phyloP scores from a whole-genome alignment of 2,888 invertebrate species.

The Athalia rosae region DNA sequence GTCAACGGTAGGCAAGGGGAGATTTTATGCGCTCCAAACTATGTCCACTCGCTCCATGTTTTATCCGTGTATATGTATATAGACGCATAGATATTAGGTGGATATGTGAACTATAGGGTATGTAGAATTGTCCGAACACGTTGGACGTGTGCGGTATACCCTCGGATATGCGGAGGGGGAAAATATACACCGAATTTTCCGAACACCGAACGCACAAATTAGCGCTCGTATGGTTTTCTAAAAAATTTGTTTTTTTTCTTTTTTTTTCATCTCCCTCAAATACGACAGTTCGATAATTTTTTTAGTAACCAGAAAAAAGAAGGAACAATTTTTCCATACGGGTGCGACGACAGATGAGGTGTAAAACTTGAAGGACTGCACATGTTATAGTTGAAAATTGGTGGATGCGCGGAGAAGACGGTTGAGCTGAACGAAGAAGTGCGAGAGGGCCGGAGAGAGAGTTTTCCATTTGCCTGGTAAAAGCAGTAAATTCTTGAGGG shows the following conservation, averaged over 20 bases:
- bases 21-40: conserved; percentile 64
- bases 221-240: too few species aligned
- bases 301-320: neutral
- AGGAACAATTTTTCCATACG: too few species aligned
- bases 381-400: neutral
- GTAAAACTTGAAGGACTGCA: too few species aligned
- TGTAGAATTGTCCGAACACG: too few species aligned
- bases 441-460: neutral
- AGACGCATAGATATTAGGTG: neutral
- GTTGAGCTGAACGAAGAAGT: neutral
- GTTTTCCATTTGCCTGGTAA: neutral
- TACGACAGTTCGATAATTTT: neutral
- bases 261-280: too few species aligned
- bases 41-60: neutral
- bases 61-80: conserved; percentile 11
- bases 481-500: neutral
- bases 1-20: conserved; percentile 57
- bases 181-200: neutral
- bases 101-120: too few species aligned
- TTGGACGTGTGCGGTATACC: neutral
- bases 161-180: neutral
- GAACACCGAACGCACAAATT: neutral
- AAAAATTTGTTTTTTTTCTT: too few species aligned
- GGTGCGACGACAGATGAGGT: too few species aligned
- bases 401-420: neutral